Evolutionary conservation across 2,797 vertebrate species (phyloP).

Genomic region (Pseudotriccus pelzelni): DNA sequence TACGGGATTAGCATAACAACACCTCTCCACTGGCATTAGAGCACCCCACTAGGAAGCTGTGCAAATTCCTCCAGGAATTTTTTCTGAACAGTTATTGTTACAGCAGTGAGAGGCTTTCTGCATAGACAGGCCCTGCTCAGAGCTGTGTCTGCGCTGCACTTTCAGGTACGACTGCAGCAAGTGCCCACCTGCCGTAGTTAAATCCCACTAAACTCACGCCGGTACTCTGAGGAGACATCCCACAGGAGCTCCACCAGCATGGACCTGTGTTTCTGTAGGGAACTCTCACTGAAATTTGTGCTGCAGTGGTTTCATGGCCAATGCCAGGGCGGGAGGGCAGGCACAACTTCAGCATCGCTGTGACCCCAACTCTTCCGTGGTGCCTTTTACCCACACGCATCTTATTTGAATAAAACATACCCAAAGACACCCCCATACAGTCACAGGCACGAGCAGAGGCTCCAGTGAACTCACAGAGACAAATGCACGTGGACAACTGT

Average conservation of each 20-base stretch:
- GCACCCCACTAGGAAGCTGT: not conserved
- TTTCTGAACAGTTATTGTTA: fast-evolving
- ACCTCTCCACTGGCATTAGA: not conserved
- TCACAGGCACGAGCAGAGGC: not conserved
- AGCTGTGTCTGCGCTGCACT: not conserved
- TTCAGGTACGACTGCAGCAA: not conserved
- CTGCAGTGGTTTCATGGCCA: not conserved
- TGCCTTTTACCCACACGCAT: fast-evolving
- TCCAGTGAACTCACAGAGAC: not conserved
- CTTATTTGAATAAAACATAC: not conserved
- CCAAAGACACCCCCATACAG: not conserved
- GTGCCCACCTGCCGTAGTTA: not conserved
- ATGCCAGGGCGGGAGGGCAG: fast-evolving
- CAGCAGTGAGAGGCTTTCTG: not conserved
- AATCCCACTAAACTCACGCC: fast-evolving
- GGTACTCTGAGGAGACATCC: not conserved
- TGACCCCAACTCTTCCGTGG: not conserved
- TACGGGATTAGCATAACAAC: not conserved
- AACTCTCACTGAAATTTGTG: not conserved
- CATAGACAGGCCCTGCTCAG: not conserved
- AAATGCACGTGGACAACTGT: not conserved
- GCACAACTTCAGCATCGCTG: not conserved
- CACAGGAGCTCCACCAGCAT: not conserved
- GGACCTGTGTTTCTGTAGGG: fast-evolving
- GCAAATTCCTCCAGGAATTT: not conserved